These are phyloP conservation scores for Drosophila sulfurigaster DNA, from an alignment of 1,140 invertebrate species.

Conservation along the genomic window DNA sequence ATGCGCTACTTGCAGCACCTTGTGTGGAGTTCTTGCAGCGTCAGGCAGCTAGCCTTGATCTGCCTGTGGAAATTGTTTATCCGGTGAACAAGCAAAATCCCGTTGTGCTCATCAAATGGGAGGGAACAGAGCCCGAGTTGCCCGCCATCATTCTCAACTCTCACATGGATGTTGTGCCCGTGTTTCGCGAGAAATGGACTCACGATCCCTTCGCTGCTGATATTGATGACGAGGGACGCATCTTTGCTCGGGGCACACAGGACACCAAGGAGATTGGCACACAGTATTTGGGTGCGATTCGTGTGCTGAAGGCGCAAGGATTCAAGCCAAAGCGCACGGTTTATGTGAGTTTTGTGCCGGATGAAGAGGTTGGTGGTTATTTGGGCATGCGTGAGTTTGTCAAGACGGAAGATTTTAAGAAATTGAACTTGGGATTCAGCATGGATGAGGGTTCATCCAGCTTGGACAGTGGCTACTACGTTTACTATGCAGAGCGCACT, in stretches of 20 bases:
- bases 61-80: conserved; percentile 86
- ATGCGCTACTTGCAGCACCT: conserved; percentile 39
- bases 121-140: conserved; percentile 88
- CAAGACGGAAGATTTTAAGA: conserved; percentile 90
- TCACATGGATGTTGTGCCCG: conserved; percentile 95
- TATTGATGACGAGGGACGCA: conserved; percentile 91
- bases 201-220: conserved; percentile 90
- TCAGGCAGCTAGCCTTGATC: conserved; percentile 88
- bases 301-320: conserved; percentile 87
- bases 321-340: conserved; percentile 88
- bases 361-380: conserved; percentile 96
- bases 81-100: conserved; percentile 86
- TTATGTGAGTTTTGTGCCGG: conserved; percentile 93
- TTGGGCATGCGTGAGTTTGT: conserved; percentile 94
- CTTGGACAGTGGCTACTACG: conserved; percentile 87
- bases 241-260: conserved; percentile 92
- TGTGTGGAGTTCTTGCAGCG: conserved; percentile 88
- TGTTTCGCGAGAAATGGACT: conserved; percentile 88
- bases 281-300: conserved; percentile 89
- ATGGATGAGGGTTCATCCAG: conserved; percentile 93
- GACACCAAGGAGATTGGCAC: conserved; percentile 86
- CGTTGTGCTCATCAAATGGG: conserved; percentile 91
- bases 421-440: conserved; percentile 95
- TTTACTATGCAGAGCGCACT: conserved; percentile 92
- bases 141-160: conserved; percentile 92